Conservation (phyloP, 2,797 vertebrate genomes). For the Rhadinocentrus ornatus region DNA sequence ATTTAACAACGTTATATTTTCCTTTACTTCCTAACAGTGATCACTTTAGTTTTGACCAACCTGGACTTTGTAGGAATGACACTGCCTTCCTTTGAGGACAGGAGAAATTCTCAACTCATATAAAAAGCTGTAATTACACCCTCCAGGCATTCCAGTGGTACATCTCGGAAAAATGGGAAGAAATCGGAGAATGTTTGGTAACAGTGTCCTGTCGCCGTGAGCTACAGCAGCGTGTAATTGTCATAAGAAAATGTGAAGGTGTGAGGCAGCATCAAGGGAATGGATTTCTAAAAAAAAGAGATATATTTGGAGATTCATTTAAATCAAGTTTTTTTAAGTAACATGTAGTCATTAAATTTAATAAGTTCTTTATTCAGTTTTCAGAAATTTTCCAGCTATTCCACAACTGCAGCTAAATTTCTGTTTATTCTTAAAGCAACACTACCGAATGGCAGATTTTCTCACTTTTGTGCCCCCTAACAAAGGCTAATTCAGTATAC, state of each 20-base stretch:
- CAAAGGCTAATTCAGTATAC: no score
- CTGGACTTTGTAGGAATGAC: slow-evolving; percentile 34
- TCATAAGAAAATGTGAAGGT: slow-evolving; percentile 12
- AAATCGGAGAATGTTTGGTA: background rate
- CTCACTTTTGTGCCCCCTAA: no score
- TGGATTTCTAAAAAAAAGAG: background rate
- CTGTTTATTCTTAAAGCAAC: no score
- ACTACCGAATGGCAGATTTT: no score
- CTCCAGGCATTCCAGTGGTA: slow-evolving; percentile 61
- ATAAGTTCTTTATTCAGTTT: no score
- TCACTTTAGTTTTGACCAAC: slow-evolving; percentile 5
- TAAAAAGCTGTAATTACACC: slow-evolving; percentile 61
- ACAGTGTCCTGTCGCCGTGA: slow-evolving; percentile 40
- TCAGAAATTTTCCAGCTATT: no score
- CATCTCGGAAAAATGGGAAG: slow-evolving; percentile 24
- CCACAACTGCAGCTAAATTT: no score
- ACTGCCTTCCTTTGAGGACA: slow-evolving; percentile 21
- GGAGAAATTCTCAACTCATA: slow-evolving; percentile 52
- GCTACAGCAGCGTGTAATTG: slow-evolving; percentile 23
- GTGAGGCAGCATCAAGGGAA: background rate
- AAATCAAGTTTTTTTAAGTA: no score
- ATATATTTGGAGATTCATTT: no score
- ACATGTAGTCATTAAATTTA: no score
- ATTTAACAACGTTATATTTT: background rate
- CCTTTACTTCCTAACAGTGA: background rate